Percentiles rank a stretch among this genome's conserved stretches.
Evolutionary conservation across 2,888 invertebrate species (phyloP).

Genomic region (Geotrupes spiniger): DNA sequence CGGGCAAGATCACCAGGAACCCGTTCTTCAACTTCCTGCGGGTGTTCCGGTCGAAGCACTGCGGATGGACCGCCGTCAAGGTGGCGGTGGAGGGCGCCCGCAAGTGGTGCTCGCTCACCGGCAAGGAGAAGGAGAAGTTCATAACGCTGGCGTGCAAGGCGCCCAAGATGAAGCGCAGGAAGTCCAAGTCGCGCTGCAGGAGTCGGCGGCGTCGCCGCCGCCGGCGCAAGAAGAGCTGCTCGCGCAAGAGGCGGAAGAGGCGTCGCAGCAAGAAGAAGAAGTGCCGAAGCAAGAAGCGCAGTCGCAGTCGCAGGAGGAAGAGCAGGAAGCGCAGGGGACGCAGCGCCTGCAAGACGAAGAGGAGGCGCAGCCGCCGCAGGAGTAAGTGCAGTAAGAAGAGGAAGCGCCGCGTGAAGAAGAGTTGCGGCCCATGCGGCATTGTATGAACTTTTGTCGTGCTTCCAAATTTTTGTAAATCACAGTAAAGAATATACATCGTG

Average conservation of each 20-base stretch:
- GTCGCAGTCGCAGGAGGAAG: conserved; percentile 17
- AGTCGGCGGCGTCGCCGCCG: neutral
- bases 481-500: too few relatives aligned
- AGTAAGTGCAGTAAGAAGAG: conserved; percentile 32
- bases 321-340: conserved; percentile 25
- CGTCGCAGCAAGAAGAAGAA: conserved; percentile 2
- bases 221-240: neutral
- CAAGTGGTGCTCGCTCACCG: conserved; percentile 36
- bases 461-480: too few relatives aligned
- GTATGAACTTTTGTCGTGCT: too few relatives aligned
- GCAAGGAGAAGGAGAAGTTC: conserved; percentile 26
- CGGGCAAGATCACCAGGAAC: conserved; percentile 27
- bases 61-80: conserved; percentile 35
- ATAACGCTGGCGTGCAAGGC: conserved; percentile 27
- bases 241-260: neutral
- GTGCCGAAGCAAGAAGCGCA: conserved; percentile 11
- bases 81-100: conserved; percentile 41
- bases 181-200: neutral
- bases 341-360: conserved; percentile 40
- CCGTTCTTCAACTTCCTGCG: conserved; percentile 41
- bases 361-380: conserved; percentile 38
- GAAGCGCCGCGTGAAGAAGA: conserved; percentile 25
- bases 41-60: conserved; percentile 35
- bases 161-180: conserved; percentile 23
- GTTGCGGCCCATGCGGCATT: neutral